Conservation (phyloP, 1,140 invertebrate genomes). For the Belonocnema kinseyi region DNA sequence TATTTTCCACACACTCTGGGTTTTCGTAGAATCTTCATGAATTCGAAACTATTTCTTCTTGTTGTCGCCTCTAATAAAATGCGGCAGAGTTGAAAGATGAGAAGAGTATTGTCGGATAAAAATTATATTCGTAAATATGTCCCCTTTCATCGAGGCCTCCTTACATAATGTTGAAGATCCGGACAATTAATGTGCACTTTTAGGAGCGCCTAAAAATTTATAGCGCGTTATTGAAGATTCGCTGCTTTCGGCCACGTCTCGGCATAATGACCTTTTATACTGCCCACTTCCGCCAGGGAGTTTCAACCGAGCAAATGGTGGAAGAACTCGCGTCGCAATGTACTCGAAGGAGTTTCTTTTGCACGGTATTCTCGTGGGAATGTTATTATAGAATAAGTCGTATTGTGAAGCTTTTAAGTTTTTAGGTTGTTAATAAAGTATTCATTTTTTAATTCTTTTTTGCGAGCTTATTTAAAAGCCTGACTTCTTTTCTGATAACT, state of each 20-base stretch:
- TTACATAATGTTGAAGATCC: not conserved
- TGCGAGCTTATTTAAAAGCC: too few relatives aligned
- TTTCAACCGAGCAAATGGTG: not conserved
- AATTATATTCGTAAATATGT: not conserved
- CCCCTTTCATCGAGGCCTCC: not conserved
- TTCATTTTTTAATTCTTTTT: too few relatives aligned
- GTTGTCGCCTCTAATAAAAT: not conserved
- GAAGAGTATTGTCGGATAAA: not conserved
- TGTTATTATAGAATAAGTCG: too few relatives aligned
- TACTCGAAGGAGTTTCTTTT: not conserved
- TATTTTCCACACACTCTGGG: not conserved
- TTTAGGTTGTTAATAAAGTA: too few relatives aligned
- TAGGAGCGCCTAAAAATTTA: not conserved
- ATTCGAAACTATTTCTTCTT: not conserved
- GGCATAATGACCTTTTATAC: slow-evolving; percentile 16
- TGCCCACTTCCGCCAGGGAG: slow-evolving; percentile 13
- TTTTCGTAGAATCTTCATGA: slow-evolving; percentile 1
- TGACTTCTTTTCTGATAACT: too few relatives aligned
- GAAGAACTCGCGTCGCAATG: not conserved
- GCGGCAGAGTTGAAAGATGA: not conserved
- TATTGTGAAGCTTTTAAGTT: too few relatives aligned
- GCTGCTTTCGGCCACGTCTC: not conserved
- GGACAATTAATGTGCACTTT: slow-evolving; percentile 11
- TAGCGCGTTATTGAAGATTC: slow-evolving; percentile 13
- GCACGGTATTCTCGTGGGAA: too few relatives aligned